phyloP scores from a whole-genome alignment of 2,888 invertebrate species.

The Nemurella pictetii region DNA sequence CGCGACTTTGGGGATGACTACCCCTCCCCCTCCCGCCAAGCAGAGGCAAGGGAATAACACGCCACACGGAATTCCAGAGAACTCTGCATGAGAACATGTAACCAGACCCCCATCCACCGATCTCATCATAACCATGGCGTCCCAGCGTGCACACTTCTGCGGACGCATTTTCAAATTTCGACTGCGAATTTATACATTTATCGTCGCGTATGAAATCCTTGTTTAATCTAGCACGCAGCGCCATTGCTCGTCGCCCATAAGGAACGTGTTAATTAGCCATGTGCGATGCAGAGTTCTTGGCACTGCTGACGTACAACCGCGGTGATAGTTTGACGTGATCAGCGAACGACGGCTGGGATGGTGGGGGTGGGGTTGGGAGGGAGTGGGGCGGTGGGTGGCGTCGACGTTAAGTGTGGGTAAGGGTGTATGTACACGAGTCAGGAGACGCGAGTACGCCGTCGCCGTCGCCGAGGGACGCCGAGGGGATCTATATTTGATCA shows the following conservation, averaged over 20 bases:
- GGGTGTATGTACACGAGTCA: conserved; percentile 14
- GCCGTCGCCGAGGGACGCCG: conserved; percentile 14
- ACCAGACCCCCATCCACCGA: background rate
- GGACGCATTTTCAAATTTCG: background rate
- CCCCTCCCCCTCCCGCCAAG: background rate
- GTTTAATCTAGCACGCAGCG: background rate
- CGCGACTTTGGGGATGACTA: background rate
- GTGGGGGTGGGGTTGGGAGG: too few relatives aligned
- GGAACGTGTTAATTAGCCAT: background rate
- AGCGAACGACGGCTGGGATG: background rate
- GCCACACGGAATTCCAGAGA: background rate
- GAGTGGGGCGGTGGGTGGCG: conserved; percentile 13
- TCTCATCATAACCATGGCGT: background rate
- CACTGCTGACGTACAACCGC: background rate
- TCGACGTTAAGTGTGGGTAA: conserved; percentile 7
- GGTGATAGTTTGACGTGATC: background rate
- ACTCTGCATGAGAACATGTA: background rate
- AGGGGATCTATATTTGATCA: conserved; percentile 21
- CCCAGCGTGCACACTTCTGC: background rate
- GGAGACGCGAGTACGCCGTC: conserved; percentile 25
- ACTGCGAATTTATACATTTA: background rate
- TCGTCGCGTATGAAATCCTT: background rate
- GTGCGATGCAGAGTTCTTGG: too few relatives aligned
- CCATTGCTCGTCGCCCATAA: background rate
- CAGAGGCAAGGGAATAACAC: background rate